Conservation (phyloP, 2,113 vertebrate species). For the Mungos mungo region DNA sequence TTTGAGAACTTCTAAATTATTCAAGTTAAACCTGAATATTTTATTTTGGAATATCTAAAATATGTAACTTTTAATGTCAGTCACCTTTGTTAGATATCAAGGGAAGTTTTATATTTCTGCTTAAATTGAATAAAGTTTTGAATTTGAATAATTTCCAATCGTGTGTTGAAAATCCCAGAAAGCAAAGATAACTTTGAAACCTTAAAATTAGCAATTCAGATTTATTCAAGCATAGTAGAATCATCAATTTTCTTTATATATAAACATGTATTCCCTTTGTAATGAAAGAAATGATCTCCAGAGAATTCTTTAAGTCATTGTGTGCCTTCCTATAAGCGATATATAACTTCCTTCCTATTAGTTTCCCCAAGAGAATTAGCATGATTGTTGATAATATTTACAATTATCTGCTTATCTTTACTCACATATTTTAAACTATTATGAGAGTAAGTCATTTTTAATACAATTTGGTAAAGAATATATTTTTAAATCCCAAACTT, state of each 20-base stretch:
- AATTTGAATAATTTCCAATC: constrained; percentile 51
- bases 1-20: constrained; percentile 44
- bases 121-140: not conserved
- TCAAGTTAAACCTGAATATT: constrained; percentile 41
- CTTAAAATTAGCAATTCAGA: constrained; percentile 50
- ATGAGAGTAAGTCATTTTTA: not conserved
- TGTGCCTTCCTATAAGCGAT: not conserved
- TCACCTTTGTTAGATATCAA: constrained; percentile 42
- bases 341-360: not conserved
- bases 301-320: not conserved
- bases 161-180: not conserved
- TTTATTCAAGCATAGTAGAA: constrained; percentile 6
- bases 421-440: not conserved
- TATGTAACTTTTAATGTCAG: constrained; percentile 33
- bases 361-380: not conserved
- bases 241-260: not conserved
- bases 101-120: constrained; percentile 39
- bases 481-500: not conserved
- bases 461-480: not conserved
- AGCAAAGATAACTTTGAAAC: not conserved
- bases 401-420: not conserved
- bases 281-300: not conserved
- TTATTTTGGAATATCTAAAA: constrained; percentile 48
- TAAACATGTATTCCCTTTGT: not conserved
- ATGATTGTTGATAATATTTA: not conserved